These are phyloP conservation scores for Phasia obesa DNA, from an alignment of 2,888 invertebrate genomes.

Conservation along the genomic window DNA sequence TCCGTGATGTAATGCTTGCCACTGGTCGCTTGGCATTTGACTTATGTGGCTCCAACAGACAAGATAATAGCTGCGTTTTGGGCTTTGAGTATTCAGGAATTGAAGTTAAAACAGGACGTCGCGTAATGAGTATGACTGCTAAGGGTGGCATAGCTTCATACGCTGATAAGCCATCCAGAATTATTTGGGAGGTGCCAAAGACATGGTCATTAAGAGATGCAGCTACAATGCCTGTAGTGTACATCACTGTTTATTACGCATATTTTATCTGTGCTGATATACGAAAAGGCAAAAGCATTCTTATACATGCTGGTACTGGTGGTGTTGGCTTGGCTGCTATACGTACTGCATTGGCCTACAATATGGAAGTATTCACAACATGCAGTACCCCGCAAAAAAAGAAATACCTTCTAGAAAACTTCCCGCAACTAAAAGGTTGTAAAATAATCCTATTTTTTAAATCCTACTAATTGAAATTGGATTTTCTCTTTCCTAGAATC, in stretches of 20 bases:
- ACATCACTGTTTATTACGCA: conserved; percentile 86
- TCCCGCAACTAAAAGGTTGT: conserved; percentile 84
- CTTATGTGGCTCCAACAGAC: conserved; percentile 87
- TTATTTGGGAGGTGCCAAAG: conserved; percentile 88
- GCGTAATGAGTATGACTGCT: conserved; percentile 86
- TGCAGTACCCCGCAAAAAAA: conserved; percentile 87
- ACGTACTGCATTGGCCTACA: conserved; percentile 85
- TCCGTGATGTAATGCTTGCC: conserved; percentile 97
- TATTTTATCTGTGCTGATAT: conserved; percentile 80
- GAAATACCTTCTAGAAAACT: conserved; percentile 84
- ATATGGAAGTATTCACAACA: conserved; percentile 88
- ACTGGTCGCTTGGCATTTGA: conserved; percentile 94
- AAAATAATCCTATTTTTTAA: not conserved
- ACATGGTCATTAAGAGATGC: conserved; percentile 89
- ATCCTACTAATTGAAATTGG: not conserved
- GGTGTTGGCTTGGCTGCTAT: conserved; percentile 92
- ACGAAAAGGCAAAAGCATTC: conserved; percentile 80
- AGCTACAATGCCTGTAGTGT: conserved; percentile 91
- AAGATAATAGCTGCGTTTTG: conserved; percentile 86
- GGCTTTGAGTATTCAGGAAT: conserved; percentile 88
- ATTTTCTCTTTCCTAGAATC: conserved; percentile 78
- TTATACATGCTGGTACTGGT: conserved; percentile 86
- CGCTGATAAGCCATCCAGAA: conserved; percentile 74
- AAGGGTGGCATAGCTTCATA: conserved; percentile 84
- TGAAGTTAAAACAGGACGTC: conserved; percentile 83